Conservation (phyloP, 2,888 invertebrate species). For the Carterocephalus palaemon region DNA sequence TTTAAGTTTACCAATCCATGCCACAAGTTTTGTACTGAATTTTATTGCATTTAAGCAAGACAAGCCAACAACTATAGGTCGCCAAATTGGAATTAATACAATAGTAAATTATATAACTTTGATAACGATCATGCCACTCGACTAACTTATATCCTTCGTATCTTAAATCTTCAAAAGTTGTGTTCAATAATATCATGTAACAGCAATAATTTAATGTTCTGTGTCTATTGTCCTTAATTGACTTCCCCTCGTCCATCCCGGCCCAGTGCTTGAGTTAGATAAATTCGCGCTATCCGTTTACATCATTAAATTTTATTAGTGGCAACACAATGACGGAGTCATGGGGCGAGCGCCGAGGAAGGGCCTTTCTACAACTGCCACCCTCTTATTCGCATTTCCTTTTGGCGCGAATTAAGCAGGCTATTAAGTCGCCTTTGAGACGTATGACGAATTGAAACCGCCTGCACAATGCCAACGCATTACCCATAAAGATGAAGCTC, state of each 20-base stretch:
- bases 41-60: no score
- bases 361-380: conserved; percentile 61
- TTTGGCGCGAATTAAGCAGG: conserved; percentile 73
- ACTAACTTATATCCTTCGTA: conserved; percentile 4
- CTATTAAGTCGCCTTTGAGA: conserved; percentile 71
- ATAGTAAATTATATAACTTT: no score
- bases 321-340: conserved; percentile 63
- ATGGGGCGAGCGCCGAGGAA: conserved; percentile 55
- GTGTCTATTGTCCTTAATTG: conserved; percentile 66
- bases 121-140: conserved; percentile 7
- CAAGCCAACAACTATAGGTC: no score
- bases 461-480: conserved; percentile 54
- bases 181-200: conserved; percentile 52
- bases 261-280: conserved; percentile 63
- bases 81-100: no score
- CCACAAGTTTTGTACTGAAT: no score
- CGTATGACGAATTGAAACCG: conserved; percentile 72
- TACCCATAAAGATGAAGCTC: conserved; percentile 39
- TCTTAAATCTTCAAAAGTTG: conserved; percentile 25
- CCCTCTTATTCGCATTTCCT: conserved; percentile 72
- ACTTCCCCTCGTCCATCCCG: conserved; percentile 65
- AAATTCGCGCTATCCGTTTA: conserved; percentile 77
- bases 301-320: conserved; percentile 79
- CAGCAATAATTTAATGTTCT: conserved; percentile 52
- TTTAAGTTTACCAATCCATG: no score